Evolutionary conservation across 53 echinoderm and acorn worm genomes (phyloP).

Genomic region (Crossaster papposus): DNA sequence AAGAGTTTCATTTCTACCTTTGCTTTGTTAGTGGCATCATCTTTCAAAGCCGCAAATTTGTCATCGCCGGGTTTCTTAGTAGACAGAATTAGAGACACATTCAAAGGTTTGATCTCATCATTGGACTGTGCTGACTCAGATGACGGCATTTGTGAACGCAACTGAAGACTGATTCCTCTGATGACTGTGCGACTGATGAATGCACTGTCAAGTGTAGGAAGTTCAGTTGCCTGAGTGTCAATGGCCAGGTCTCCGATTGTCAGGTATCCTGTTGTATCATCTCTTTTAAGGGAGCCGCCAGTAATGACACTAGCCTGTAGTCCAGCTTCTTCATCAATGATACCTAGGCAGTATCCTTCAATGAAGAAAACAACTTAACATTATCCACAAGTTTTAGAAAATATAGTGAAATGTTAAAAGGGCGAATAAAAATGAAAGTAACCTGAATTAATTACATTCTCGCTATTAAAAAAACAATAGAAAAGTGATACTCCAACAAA

Average conservation of each 20-base stretch:
- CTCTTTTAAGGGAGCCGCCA: neutral
- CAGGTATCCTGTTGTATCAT: conserved; percentile 3
- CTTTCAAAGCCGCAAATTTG: neutral
- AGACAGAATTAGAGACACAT: neutral
- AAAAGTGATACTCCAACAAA: too few species aligned
- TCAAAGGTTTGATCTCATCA: neutral
- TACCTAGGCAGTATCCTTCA: conserved; percentile 19
- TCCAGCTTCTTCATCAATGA: conserved; percentile 24
- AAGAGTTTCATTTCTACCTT: neutral
- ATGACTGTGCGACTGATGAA: neutral
- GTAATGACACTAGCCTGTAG: neutral
- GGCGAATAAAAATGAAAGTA: too few species aligned
- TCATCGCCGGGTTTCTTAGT: neutral
- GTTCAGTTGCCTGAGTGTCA: neutral
- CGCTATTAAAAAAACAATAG: too few species aligned
- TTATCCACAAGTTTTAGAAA: neutral
- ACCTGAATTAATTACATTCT: too few species aligned
- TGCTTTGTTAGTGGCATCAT: neutral
- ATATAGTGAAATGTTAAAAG: neutral
- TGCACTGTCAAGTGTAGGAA: neutral
- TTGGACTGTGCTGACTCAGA: neutral
- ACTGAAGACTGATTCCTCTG: conserved; percentile 24
- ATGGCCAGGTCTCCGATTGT: neutral
- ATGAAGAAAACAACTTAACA: neutral
- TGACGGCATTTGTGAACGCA: neutral